phyloP scores from a whole-genome alignment of 2,888 invertebrate species.

The Hylaea fasciaria region DNA sequence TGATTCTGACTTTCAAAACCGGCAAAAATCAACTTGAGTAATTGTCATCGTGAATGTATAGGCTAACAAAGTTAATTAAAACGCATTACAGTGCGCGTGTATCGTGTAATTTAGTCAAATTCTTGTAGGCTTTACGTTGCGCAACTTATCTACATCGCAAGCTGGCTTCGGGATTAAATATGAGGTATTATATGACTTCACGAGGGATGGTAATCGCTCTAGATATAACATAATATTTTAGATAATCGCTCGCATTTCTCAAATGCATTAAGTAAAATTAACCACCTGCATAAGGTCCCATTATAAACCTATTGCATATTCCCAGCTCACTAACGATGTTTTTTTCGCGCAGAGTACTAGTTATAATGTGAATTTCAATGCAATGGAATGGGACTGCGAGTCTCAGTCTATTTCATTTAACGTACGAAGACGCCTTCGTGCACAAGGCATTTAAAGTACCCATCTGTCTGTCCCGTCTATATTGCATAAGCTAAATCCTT shows the following conservation, averaged over 20 bases:
- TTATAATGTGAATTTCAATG: conserved; percentile 36
- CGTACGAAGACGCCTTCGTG: conserved; percentile 35
- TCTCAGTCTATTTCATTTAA: conserved; percentile 39
- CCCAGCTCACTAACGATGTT: conserved; percentile 27
- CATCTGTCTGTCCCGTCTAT: conserved; percentile 43
- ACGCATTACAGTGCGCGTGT: conserved; percentile 7
- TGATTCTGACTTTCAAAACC: no score
- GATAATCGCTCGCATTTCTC: conserved; percentile 1
- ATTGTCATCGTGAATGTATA: background rate
- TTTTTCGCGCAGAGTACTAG: conserved; percentile 24
- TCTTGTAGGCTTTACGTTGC: conserved; percentile 28
- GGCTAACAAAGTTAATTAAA: conserved; percentile 3
- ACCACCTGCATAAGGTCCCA: conserved; percentile 10
- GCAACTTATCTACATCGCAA: conserved; percentile 38
- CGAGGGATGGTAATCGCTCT: conserved; percentile 10
- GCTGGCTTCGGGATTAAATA: conserved; percentile 41
- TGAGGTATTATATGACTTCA: conserved; percentile 37
- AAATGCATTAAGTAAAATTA: background rate
- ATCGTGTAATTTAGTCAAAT: conserved; percentile 28
- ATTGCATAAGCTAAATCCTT: conserved; percentile 58
- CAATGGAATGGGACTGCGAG: conserved; percentile 31
- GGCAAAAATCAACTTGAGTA: no score
- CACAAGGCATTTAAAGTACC: conserved; percentile 40
- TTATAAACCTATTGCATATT: conserved; percentile 10
- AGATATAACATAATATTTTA: conserved; percentile 10